Evolutionary conservation across 2,797 vertebrate species (phyloP).

Genomic region (Lemur catta): DNA sequence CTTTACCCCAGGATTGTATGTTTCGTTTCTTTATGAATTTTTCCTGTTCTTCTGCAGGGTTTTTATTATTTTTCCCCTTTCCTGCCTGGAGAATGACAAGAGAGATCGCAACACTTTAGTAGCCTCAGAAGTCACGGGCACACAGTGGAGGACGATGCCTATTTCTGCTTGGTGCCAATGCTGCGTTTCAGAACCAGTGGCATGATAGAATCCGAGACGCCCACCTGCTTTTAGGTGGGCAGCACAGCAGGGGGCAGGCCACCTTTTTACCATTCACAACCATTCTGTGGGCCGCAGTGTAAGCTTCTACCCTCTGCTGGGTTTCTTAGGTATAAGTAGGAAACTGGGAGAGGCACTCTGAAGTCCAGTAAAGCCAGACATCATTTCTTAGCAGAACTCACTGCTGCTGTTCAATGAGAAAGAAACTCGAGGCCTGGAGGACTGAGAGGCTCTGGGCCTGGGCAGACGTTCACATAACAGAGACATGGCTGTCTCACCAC

Average conservation of each 20-base stretch:
- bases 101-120: not conserved
- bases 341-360: not conserved
- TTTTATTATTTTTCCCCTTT: not conserved
- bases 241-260: not conserved
- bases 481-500: rapidly evolving
- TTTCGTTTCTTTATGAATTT: not conserved
- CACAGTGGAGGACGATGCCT: not conserved
- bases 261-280: not conserved
- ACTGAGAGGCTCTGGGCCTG: not conserved
- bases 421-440: not conserved
- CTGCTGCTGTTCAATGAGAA: not conserved
- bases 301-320: not conserved
- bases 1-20: not conserved
- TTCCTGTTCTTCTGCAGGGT: not conserved
- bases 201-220: not conserved
- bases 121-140: not conserved
- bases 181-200: not conserved
- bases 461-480: rapidly evolving
- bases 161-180: not conserved
- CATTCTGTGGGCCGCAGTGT: not conserved
- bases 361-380: not conserved
- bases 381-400: not conserved
- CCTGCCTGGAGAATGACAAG: not conserved
- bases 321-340: not conserved
- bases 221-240: not conserved